Percentiles rank a stretch among this genome's conserved stretches.
These are phyloP conservation scores for Lottia scabra DNA, from an alignment of 2,888 invertebrate species.

Conservation along the genomic window DNA sequence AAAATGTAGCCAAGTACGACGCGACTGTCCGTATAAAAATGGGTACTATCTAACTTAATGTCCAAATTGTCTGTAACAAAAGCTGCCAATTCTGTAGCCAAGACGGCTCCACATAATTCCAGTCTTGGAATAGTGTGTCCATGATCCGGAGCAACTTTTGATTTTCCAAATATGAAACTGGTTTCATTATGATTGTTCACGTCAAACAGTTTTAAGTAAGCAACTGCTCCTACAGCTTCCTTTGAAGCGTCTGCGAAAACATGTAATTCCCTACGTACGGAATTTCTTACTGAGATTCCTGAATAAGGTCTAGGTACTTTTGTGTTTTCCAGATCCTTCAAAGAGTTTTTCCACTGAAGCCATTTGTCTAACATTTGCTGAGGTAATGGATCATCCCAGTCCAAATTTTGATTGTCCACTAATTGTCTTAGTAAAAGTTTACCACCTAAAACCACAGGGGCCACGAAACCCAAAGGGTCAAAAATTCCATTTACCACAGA, in stretches of 20 bases:
- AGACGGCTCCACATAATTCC: slow-evolving; percentile 26
- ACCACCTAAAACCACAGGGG: slow-evolving; percentile 13
- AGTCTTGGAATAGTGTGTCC: slow-evolving; percentile 24
- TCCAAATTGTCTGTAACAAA: neutral
- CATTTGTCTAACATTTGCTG: neutral
- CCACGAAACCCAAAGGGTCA: slow-evolving; percentile 20
- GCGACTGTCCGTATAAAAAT: slow-evolving; percentile 19
- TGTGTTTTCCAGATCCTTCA: neutral
- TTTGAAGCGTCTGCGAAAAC: neutral
- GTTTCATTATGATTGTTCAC: neutral
- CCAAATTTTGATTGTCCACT: neutral
- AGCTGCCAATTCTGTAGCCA: slow-evolving; percentile 20
- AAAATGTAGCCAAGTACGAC: slow-evolving; percentile 15
- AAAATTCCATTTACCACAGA: slow-evolving; percentile 22
- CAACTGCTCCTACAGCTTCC: neutral
- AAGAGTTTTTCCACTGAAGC: neutral
- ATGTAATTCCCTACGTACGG: neutral
- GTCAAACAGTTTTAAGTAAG: neutral
- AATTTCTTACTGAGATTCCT: neutral
- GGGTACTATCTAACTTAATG: neutral
- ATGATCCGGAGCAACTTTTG: neutral
- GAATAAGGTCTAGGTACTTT: neutral
- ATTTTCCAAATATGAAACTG: neutral
- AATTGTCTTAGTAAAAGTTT: neutral
- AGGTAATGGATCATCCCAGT: neutral